Evolutionary conservation across 1,140 invertebrate species (phyloP).

Genomic region (Atta colombica): DNA sequence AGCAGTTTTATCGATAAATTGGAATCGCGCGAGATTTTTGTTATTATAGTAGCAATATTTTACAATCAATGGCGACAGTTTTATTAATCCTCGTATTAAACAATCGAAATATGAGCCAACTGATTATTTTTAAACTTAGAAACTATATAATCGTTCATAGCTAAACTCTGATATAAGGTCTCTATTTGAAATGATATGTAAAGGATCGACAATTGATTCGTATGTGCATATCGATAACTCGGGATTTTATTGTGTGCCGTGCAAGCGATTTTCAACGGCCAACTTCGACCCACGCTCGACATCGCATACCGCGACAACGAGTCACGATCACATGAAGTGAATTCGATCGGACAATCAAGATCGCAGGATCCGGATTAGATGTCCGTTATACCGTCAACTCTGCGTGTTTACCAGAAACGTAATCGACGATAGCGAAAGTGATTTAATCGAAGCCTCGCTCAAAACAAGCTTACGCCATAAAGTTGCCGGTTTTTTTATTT

Average conservation of each 20-base stretch:
- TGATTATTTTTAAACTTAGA: background rate
- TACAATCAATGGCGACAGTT: background rate
- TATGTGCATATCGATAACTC: background rate
- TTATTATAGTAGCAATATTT: background rate
- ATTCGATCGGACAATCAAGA: conserved; percentile 31
- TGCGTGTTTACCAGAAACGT: background rate
- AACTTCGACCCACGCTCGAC: conserved; percentile 10
- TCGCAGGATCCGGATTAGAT: conserved; percentile 14
- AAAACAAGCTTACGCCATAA: background rate
- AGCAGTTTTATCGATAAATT: background rate
- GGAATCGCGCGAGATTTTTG: background rate
- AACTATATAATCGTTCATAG: too few species aligned
- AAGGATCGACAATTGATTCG: conserved; percentile 1
- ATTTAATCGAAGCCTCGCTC: background rate
- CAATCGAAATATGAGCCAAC: background rate
- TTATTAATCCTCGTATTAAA: background rate
- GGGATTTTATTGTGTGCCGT: conserved; percentile 24
- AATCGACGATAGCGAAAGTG: conserved; percentile 12
- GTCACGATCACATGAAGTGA: conserved; percentile 23
- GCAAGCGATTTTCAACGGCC: background rate
- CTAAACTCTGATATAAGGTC: too few species aligned
- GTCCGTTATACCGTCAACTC: background rate
- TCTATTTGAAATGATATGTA: background rate
- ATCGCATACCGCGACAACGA: conserved; percentile 17
- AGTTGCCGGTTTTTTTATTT: background rate